A percentile compares a stretch with the other conserved stretches of the same genome.
phyloP scores from a whole-genome alignment of 2,113 vertebrate species.

The Motacilla alba region DNA sequence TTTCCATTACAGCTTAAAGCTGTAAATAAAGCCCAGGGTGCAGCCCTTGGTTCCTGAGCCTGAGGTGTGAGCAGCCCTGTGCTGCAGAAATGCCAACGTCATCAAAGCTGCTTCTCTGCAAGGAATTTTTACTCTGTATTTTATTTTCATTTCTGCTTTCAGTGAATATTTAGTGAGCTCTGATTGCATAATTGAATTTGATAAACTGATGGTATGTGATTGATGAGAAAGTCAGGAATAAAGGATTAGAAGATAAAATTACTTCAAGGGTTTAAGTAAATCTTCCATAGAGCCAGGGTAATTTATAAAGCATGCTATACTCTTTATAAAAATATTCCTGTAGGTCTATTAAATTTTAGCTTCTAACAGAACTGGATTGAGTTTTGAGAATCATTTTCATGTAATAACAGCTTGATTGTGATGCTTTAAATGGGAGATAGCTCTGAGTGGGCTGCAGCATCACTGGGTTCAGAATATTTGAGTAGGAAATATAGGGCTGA shows the following conservation, averaged over 20 bases:
- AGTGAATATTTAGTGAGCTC: constrained; percentile 35
- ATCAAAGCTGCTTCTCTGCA: neutral
- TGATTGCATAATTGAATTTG: constrained; percentile 61
- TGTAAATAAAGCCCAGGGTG: neutral
- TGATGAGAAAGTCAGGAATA: constrained; percentile 45
- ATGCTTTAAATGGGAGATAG: neutral
- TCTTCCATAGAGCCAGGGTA: constrained; percentile 33
- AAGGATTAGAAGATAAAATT: constrained; percentile 45
- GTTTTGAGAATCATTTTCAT: constrained; percentile 38
- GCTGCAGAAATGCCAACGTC: neutral
- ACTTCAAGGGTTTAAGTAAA: constrained; percentile 48
- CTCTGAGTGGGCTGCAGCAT: neutral
- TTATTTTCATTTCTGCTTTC: constrained; percentile 45
- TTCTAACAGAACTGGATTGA: constrained; percentile 14
- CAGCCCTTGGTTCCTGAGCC: neutral
- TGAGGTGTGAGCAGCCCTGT: neutral
- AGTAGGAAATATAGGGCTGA: neutral
- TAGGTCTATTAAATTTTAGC: constrained; percentile 53
- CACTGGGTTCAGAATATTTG: neutral
- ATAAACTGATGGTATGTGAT: constrained; percentile 35
- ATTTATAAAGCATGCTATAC: constrained; percentile 40
- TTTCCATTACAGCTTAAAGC: neutral
- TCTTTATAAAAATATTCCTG: constrained; percentile 36
- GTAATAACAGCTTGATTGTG: constrained; percentile 16
- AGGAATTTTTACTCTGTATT: neutral